Base-by-base conservation (phyloP, 2,113 vertebrate species). In the Rousettus leschenaultii region DNA sequence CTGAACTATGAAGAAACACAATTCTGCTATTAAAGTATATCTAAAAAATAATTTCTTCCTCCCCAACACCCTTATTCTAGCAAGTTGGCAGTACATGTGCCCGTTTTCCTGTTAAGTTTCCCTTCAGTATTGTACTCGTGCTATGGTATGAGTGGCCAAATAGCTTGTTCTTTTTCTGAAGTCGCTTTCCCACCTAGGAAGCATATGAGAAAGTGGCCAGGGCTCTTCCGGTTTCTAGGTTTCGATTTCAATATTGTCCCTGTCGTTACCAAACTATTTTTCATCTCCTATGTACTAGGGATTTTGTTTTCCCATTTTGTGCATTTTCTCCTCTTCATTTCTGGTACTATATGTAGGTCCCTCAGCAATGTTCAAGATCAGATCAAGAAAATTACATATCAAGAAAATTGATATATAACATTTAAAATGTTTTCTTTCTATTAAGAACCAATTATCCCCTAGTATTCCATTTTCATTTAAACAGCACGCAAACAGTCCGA, bases 381-480 rank as follows among this genome's bases (percentile, higher is more conserved):
- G 3, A 77, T 74, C 24, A 51, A 51, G 51, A 89, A 95, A 84
- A 78, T 40, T 3, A 51, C 14, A 51, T 51, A 3, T 14, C 48
- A 51, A 51, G 24, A 92, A 95, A 84, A 78, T 40, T 3, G 4
- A 12, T 74, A 84, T 4, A 12, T 74, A 79, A 48, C 10, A 63
- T 75, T 92, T 71, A 55, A 82, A 66, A 30, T 73, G 16, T 73
- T 78, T 93, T 75, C 59, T 80, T 82, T 68, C 53, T 71, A 35
- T 16, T 43, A 59, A 91, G 43, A 93, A 73, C 26, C 28, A 92
- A 5, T 77, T 94, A 65, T 63, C 43, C 9, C 26, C 51, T 28
- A 28, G 7, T 79, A 79, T 86, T 92, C 86, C 30, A 77, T 19
- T 93, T 96, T 82, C 63, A 45, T 91, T 96, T 83, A 91, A 70